phyloP scores from a whole-genome alignment of 2,888 invertebrate genomes.

The Trissoscelio sp. region DNA sequence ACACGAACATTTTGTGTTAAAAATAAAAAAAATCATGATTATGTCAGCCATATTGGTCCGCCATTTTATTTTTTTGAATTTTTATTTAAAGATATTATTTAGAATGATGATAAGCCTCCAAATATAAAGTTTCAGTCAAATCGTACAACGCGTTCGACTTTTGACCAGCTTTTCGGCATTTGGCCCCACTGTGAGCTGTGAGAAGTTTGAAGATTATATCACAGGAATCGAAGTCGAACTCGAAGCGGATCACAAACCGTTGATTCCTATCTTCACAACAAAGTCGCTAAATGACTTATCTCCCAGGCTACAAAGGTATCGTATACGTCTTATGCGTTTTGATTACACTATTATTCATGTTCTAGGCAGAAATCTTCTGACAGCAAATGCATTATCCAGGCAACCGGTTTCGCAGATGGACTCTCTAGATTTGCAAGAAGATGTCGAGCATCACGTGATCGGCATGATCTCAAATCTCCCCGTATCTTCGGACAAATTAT shows the following conservation, averaged over 20 bases:
- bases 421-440: not conserved
- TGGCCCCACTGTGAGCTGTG: conserved; percentile 36
- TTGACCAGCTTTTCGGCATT: not conserved
- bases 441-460: not conserved
- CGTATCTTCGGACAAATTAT: conserved; percentile 45
- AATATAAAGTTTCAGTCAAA: no score
- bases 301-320: conserved; percentile 77
- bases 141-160: conserved; percentile 67
- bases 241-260: conserved; percentile 80
- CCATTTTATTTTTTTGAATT: conserved; percentile 9
- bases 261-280: conserved; percentile 75
- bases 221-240: conserved; percentile 74
- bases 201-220: conserved; percentile 77
- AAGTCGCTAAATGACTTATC: conserved; percentile 78
- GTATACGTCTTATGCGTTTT: conserved; percentile 75
- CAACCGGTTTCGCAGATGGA: conserved; percentile 9
- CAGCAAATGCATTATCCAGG: conserved; percentile 24
- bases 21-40: not conserved
- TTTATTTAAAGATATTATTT: not conserved
- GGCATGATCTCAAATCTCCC: conserved; percentile 59
- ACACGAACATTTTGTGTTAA: conserved; percentile 1
- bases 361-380: conserved; percentile 73
- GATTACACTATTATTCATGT: conserved; percentile 72
- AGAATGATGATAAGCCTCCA: conserved; percentile 66
- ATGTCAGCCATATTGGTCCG: conserved; percentile 17